Percentiles rank a stretch among this genome's conserved stretches.
These are phyloP conservation scores for Pseudomugil tenellus DNA, from an alignment of 2,797 vertebrate species.

Conservation along the genomic window DNA sequence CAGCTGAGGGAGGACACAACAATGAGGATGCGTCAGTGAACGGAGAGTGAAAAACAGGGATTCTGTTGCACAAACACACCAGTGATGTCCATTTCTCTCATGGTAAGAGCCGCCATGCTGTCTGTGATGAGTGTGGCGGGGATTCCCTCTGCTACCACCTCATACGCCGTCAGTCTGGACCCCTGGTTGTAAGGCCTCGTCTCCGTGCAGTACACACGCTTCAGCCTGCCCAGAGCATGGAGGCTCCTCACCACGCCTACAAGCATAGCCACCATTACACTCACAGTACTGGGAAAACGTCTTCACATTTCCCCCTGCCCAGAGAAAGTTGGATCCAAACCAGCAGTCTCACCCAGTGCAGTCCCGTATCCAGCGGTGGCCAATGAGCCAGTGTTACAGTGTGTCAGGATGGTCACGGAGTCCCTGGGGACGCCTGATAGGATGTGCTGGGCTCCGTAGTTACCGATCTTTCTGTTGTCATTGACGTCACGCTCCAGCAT, in stretches of 20 bases:
- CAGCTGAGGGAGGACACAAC: conserved; percentile 75
- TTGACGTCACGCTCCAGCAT: conserved; percentile 90
- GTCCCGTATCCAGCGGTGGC: conserved; percentile 94
- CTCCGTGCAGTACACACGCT: conserved; percentile 90
- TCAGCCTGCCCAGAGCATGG: conserved; percentile 83
- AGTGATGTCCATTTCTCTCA: conserved; percentile 87
- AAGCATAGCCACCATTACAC: conserved; percentile 30
- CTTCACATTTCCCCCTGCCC: no score
- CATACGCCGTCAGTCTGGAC: conserved; percentile 90
- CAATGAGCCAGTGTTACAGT: conserved; percentile 93
- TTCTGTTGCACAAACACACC: conserved; percentile 67
- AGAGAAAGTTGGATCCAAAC: neutral
- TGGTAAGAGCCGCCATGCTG: conserved; percentile 89
- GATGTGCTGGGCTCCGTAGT: conserved; percentile 89
- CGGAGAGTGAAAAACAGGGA: no score
- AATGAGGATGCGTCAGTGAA: neutral
- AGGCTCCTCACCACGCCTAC: conserved; percentile 90
- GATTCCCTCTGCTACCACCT: conserved; percentile 88
- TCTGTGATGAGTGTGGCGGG: conserved; percentile 91
- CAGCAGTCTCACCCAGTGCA: conserved; percentile 85
- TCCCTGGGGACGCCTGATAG: conserved; percentile 82
- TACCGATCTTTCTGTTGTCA: conserved; percentile 90
- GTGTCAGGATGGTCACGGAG: conserved; percentile 89
- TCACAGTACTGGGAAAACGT: neutral
- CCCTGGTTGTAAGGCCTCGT: conserved; percentile 95